These are phyloP conservation scores for Helicoverpa zea DNA, from an alignment of 1,140 invertebrate species.

Conservation along the genomic window DNA sequence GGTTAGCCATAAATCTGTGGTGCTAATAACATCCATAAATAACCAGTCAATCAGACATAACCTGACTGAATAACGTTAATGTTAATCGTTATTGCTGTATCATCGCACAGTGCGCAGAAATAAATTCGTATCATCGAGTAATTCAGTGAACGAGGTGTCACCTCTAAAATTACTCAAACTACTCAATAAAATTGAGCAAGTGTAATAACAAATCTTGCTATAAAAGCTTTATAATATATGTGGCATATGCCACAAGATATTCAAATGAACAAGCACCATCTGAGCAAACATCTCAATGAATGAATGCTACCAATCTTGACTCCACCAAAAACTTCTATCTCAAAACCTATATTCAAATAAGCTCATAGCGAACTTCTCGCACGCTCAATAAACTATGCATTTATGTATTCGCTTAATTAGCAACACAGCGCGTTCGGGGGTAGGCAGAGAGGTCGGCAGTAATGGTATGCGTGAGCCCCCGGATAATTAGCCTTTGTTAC, in stretches of 20 bases:
- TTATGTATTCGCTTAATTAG: conserved; percentile 51
- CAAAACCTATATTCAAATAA: conserved; percentile 36
- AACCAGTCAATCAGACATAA: too few relatives aligned
- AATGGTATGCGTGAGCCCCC: conserved; percentile 68
- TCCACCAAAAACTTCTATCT: conserved; percentile 18
- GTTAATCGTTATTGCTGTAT: too few relatives aligned
- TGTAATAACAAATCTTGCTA: too few relatives aligned
- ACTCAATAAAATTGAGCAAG: too few relatives aligned
- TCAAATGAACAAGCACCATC: neutral
- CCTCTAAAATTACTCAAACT: too few relatives aligned
- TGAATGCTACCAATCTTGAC: conserved; percentile 15
- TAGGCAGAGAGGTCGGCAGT: conserved; percentile 51
- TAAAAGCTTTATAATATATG: too few relatives aligned
- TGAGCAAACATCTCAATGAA: neutral
- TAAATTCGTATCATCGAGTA: too few relatives aligned
- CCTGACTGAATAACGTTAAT: too few relatives aligned
- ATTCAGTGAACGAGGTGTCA: too few relatives aligned
- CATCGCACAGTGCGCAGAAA: too few relatives aligned
- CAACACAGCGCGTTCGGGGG: conserved; percentile 28
- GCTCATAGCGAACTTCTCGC: conserved; percentile 16
- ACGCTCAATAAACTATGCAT: conserved; percentile 49
- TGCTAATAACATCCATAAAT: too few relatives aligned
- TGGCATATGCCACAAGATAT: too few relatives aligned
- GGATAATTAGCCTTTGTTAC: conserved; percentile 82
- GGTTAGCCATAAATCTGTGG: neutral